A percentile compares a stretch with the other conserved stretches of the same genome.
Evolutionary conservation across 53 echinoderm and acorn worm species (phyloP).

Genomic region (Stichopus horrens): DNA sequence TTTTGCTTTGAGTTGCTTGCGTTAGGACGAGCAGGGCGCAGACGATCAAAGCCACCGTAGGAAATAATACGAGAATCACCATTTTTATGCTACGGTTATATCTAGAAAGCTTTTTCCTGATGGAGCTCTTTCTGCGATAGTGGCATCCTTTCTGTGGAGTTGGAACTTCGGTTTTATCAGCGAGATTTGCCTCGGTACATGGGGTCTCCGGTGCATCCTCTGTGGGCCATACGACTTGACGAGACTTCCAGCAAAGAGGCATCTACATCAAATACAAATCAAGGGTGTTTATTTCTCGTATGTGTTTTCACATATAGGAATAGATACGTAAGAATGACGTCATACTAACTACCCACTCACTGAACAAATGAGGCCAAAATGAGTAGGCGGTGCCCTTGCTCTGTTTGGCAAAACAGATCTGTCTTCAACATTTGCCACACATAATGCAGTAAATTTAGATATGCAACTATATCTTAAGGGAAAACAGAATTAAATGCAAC

Average conservation of each 20-base stretch:
- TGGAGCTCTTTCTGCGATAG: slow-evolving; percentile 82
- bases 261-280: not conserved
- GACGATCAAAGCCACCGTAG: slow-evolving; percentile 39
- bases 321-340: too few relatives aligned
- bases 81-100: slow-evolving; percentile 40
- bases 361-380: too few relatives aligned
- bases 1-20: slow-evolving; percentile 2
- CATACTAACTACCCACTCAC: too few relatives aligned
- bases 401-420: too few relatives aligned
- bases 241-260: not conserved
- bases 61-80: slow-evolving; percentile 52
- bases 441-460: too few relatives aligned
- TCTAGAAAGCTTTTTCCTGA: slow-evolving; percentile 64
- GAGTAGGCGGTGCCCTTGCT: too few relatives aligned
- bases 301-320: too few relatives aligned
- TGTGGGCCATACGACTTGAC: not conserved
- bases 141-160: slow-evolving; percentile 49
- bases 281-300: too few relatives aligned
- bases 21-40: slow-evolving; percentile 33
- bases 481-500: too few relatives aligned
- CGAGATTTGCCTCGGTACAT: not conserved
- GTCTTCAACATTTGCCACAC: too few relatives aligned
- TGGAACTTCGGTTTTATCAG: not conserved
- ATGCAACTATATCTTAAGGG: too few relatives aligned
- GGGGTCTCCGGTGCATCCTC: not conserved